Base-by-base conservation (phyloP, 2,888 invertebrate species). In the Alitta virens region DNA sequence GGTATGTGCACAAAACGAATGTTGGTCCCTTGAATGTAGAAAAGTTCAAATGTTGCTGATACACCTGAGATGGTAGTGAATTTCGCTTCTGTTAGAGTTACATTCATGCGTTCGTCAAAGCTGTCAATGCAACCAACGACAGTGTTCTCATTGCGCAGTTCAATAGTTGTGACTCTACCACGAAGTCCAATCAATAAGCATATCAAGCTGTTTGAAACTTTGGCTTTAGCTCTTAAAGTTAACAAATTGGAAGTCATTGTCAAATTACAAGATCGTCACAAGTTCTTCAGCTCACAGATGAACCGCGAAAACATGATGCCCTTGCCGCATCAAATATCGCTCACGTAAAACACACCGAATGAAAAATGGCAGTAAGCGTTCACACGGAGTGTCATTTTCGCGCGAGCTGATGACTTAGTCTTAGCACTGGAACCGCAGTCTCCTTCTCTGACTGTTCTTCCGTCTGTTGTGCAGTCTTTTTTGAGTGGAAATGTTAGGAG, bases 1-100 rank as follows among this genome's bases (percentile, higher is more conserved):
- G 78, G 78, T 26, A 79, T 74, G 50, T 78, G 76, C 1, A 79
- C 78, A 72, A 72, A 78, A 25, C 78, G 66, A 16, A 79, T 74
- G 33, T 74, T 72, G 38, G 63, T 65, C 23, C 78, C 78, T 62
- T 72, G 71, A 16, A 79, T 72, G 67, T 68, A 78, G 56, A 77
- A 77, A 26, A 24, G 46, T 12, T 56, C 49, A 60, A 56, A 67
- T 21, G 14, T n/a, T 1, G 33, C 18, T 2, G 25, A 18, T 7
- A 38, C 27, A 5, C 62, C 63, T 1, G 14, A 24, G 14, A 49
- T 18, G 2, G 68, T 64, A 49, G 63, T 72, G 54, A 73, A 72
- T 21, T 62, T 65, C 5, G 72, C 75, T 64, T 75, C 62, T 26
- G 64, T 56, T 74, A 78, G 72, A 1, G 65, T 63, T 2, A 74